Evolutionary conservation across 2,888 invertebrate genomes (phyloP), one percentile per base, ranked within the genome.

Genomic region (Trachelus tabidus): DNA sequence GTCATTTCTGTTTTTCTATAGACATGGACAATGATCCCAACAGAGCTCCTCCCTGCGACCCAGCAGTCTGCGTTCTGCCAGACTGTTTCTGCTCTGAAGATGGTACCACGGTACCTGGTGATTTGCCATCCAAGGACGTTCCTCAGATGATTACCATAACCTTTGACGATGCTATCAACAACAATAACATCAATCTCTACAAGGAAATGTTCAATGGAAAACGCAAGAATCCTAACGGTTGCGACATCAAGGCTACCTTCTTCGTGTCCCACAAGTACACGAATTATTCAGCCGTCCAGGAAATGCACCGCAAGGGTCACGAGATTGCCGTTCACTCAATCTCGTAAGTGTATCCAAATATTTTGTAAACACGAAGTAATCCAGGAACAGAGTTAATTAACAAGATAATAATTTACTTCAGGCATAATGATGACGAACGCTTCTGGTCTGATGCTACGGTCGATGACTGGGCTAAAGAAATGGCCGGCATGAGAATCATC

Each of bases 21-120:
- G 97, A 97, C 92, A 96, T 97, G 92, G 97, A 97, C 93, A 97
- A 97, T 91, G 98, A 98, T 92, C 98, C 98, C 30, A 98, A 98
- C 93, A 94, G 97, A 84, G 98, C 98, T 0, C 97, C 97, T 76
- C 96, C 96, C 31, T 98, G 98, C 91, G 97, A 98, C 90, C 95
- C 96, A 0, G 92, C 95, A 12, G 97, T 97, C 81, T 98, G 98
- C 90, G 95, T 95, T 40, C 93, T 98, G 82, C 98, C 98, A 68
- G 98, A 98, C 91, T 98, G 98, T 91, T 98, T 97, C 95, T 98
- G 98, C 90, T 97, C 97, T 12, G 97, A 97, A 91, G 97, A 97
- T 89, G 97, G 97, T 83, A 97, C 97, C 68, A 93, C 94, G 73
- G 96, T 97, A 85, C 97, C 97, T 81, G 97, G 97, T 23, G 97